phyloP scores from a whole-genome alignment of 2,797 vertebrate species.

The Enteromius mattozi region DNA sequence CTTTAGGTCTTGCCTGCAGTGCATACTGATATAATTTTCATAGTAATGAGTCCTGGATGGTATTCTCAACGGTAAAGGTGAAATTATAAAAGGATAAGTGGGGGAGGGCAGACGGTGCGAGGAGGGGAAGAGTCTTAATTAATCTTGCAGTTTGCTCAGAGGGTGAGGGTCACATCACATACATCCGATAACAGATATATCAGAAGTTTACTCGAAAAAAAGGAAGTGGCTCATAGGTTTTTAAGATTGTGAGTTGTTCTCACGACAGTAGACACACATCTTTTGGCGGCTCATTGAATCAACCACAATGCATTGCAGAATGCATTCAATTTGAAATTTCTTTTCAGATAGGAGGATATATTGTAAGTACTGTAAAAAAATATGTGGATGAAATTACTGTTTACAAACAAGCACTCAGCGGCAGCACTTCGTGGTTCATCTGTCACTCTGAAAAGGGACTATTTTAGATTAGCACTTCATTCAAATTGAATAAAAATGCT shows the following conservation, averaged over 20 bases:
- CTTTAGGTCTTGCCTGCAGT: slow-evolving; percentile 53
- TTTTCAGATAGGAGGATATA: background rate
- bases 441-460: background rate
- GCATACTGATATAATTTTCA: slow-evolving; percentile 57
- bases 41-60: slow-evolving; percentile 59
- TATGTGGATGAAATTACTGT: background rate
- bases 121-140: slow-evolving; percentile 40
- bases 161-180: slow-evolving; percentile 28
- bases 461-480: background rate
- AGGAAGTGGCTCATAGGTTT: background rate
- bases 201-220: background rate
- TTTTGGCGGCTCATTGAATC: background rate
- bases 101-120: slow-evolving; percentile 33
- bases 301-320: background rate
- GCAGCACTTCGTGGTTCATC: background rate
- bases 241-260: slow-evolving; percentile 1
- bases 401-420: background rate
- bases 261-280: background rate
- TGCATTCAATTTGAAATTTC: background rate
- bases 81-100: slow-evolving; percentile 54
- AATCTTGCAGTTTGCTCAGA: slow-evolving; percentile 46
- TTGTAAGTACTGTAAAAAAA: background rate
- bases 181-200: slow-evolving; percentile 27
- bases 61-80: slow-evolving; percentile 57
- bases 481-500: slow-evolving; percentile 6